A percentile compares a stretch with the other conserved stretches of the same genome.
phyloP scores from a whole-genome alignment of 35 echinoderm and acorn worm species.

The Apostichopus japonicus region DNA sequence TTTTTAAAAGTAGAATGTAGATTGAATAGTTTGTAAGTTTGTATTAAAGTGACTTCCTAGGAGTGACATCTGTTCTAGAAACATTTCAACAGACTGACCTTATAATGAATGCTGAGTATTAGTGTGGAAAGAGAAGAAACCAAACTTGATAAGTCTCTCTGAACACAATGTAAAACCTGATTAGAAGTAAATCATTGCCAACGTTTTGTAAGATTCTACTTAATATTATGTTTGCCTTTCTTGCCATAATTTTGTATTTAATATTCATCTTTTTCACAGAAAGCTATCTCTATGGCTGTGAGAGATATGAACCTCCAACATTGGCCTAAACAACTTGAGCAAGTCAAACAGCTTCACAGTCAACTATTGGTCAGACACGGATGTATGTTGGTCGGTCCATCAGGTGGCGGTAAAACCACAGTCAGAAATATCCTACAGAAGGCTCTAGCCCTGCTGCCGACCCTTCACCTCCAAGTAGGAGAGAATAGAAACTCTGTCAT shows the following conservation, averaged over 20 bases:
- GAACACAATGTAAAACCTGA: too few relatives aligned
- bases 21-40: too few relatives aligned
- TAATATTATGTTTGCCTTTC: too few relatives aligned
- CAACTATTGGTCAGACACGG: conserved; percentile 93
- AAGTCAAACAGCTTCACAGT: conserved; percentile 94
- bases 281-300: conserved; percentile 96
- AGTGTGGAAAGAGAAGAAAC: too few relatives aligned
- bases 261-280: conserved; percentile 59
- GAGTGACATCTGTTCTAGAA: too few relatives aligned
- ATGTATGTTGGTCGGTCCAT: conserved; percentile 94
- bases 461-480: conserved; percentile 70
- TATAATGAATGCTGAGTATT: too few relatives aligned
- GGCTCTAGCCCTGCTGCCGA: conserved; percentile 82
- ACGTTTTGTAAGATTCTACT: too few relatives aligned
- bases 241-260: conserved; percentile 51
- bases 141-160: too few relatives aligned
- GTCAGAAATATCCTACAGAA: conserved; percentile 94
- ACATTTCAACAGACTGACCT: too few relatives aligned
- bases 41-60: too few relatives aligned
- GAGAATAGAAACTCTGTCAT: conserved; percentile 61
- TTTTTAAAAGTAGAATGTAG: too few relatives aligned
- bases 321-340: conserved; percentile 85
- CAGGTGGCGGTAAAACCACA: conserved; percentile 83
- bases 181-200: too few relatives aligned
- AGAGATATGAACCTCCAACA: conserved; percentile 83